phyloP scores from a whole-genome alignment of 1,140 invertebrate species.

The Trinorchestia longiramus region DNA sequence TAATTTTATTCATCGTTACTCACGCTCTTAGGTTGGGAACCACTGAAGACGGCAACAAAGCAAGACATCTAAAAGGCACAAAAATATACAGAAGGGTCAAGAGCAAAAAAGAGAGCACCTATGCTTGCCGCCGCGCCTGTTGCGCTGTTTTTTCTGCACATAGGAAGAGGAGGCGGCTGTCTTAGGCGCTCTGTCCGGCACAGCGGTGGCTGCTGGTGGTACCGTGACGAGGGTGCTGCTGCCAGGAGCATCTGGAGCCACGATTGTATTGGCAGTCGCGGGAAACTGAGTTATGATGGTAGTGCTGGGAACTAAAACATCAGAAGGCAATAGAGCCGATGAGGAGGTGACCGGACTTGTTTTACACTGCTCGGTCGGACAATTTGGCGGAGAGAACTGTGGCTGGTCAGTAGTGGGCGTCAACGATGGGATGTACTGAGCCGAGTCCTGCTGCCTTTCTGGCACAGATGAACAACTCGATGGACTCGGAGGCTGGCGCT shows the following conservation, averaged over 20 bases:
- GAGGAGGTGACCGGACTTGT: background rate
- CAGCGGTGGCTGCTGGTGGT: background rate
- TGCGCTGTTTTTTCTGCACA: constrained; percentile 61
- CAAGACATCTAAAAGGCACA: background rate
- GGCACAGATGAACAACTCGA: background rate
- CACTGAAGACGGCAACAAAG: background rate
- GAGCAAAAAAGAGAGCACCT: constrained; percentile 42
- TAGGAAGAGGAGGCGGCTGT: background rate
- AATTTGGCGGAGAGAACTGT: background rate
- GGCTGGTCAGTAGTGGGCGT: background rate
- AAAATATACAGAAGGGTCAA: background rate
- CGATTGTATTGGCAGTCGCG: background rate
- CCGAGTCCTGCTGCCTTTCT: too few species aligned
- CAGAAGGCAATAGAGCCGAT: background rate
- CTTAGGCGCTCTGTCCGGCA: background rate
- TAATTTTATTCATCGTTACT: background rate
- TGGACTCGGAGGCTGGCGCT: background rate
- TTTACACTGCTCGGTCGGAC: background rate
- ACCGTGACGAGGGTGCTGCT: background rate
- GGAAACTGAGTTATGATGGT: background rate
- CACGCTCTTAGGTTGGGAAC: background rate
- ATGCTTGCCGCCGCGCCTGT: constrained; percentile 61
- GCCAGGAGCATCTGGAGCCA: background rate
- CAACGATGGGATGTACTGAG: background rate
- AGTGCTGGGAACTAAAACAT: background rate